Evolutionary conservation across 2,797 vertebrate genomes (phyloP), one percentile per base, ranked within the genome.

Genomic region (Gambusia yucatana): DNA sequence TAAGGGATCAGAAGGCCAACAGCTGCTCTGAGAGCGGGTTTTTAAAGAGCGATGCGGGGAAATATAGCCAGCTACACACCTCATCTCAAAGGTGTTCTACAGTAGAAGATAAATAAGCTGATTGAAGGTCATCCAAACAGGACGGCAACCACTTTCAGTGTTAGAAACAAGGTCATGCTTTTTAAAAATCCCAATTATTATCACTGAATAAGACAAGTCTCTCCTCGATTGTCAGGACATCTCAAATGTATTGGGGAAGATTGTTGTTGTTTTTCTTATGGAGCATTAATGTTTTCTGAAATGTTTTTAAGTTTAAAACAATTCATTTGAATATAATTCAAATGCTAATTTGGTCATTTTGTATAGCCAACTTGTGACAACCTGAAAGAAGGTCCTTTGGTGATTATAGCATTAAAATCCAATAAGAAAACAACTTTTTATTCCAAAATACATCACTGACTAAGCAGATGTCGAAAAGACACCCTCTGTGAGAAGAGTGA

Each of bases 161-260:
- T 73, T 69, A 41, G 25, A 77, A 50, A 75, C 70, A 14, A n/a
- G 59, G 82, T 81, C 52, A 48, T 55, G 59, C 57, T 14, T 47
- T 77, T 79, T 72, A 67, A 79, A 86, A 83, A 63, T 78, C 86
- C 59, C n/a, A 75, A 55, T 86, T 85, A 78, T 79, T 39, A 76
- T 83, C 65, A 74, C 76, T 79, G 78, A 41, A 61, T 75, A 43
- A 77, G 30, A 82, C 46, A 79, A 61, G 70, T 73, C 59, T 80
- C 52, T 77, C 70, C 79, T 63, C 33, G 13, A 33, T 17, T 16
- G 33, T 17, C 13, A 61, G 28, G 6, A 33, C 2, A 61, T 28
- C 55, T 57, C 25, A 55, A 55, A n/a, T 57, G n/a, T 30, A 28
- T 57, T 0, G 0, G 55, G n/a, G 4, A 28, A 28, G 4, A 57